Base-by-base conservation (phyloP, 2,113 vertebrate species). In the Hylia prasina region DNA sequence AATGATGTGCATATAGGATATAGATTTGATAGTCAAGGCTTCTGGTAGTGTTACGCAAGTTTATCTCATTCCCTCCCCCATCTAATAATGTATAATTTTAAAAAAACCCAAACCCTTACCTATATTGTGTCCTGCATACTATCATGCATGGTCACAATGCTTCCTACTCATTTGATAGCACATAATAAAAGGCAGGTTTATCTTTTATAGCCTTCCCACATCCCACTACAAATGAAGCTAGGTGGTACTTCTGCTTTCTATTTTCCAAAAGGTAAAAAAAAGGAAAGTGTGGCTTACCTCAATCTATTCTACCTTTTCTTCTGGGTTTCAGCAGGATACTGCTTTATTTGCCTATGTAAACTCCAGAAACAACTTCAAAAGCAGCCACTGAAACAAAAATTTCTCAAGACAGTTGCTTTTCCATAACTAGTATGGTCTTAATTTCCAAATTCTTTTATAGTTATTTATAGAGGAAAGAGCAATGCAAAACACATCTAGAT, bases 381-480 rank as follows among this genome's bases (percentile, higher is more conserved):
- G 58, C 39, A 94, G 68, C 23, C 39, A 84, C 64, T 82, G 40
- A 64, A 94, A 69, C 15, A 33, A 79, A 82, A 39, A 64, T 47
- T 44, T 61, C 56, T 65, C 45, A 51, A 64, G 42, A 44, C 23
- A 17, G 60, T 63, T 87, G 82, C 68, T 88, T 82, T 81, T 68
- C 44, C 25, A 2, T 65, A 42, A 66, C 37, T 69, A 39, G 40
- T 76, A 79, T 18, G 24, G 11, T 80, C 42, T 45, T 80, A 13
- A 44, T 40, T 86, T 93, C 77, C 68, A 50, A 60, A 77, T 66
- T 60, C 51, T 95, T 96, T 95, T 97, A 17, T 39, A 99, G 99
- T 98, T 75, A 98, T 99, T 95, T 98, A 98, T 92, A 98, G 98
- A 96, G 98, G 98, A 95, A 98, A 98, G 97, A 95, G 97, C 93